Evolutionary conservation across 2,888 invertebrate genomes (phyloP).

Genomic region (Rhorus exstirpatorius): DNA sequence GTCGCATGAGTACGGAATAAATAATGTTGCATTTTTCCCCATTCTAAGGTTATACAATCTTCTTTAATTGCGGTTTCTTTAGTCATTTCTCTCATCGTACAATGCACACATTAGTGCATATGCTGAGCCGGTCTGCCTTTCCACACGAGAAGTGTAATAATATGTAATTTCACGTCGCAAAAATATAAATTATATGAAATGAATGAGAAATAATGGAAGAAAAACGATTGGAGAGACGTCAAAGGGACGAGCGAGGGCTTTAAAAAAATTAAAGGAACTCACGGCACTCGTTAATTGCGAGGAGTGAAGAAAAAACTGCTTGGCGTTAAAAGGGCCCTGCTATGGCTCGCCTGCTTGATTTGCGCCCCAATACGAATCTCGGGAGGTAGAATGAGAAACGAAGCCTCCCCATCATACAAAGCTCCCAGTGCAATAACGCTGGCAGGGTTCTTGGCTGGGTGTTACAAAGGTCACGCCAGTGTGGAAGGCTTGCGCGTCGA

Average conservation of each 20-base stretch:
- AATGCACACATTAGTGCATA: too few relatives aligned
- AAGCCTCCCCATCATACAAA: conserved; percentile 23
- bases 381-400: conserved; percentile 28
- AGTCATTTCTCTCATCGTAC: too few relatives aligned
- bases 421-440: conserved; percentile 54
- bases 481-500: conserved; percentile 49
- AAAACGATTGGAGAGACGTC: neutral
- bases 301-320: conserved; percentile 39
- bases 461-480: conserved; percentile 68
- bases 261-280: conserved; percentile 56
- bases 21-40: too few relatives aligned
- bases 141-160: too few relatives aligned
- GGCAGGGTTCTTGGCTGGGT: conserved; percentile 55
- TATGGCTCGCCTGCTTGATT: neutral
- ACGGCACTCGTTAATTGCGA: conserved; percentile 37
- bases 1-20: too few relatives aligned
- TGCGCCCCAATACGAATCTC: neutral
- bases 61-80: too few relatives aligned
- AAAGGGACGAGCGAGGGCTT: neutral
- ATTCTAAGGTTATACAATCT: too few relatives aligned
- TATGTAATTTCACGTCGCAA: too few relatives aligned
- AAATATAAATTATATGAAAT: neutral
- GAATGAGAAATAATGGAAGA: neutral
- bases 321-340: conserved; percentile 52
- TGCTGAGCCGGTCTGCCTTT: too few relatives aligned